phyloP scores from a whole-genome alignment of 2,888 invertebrate species.

The Ischnus inquisitorius region DNA sequence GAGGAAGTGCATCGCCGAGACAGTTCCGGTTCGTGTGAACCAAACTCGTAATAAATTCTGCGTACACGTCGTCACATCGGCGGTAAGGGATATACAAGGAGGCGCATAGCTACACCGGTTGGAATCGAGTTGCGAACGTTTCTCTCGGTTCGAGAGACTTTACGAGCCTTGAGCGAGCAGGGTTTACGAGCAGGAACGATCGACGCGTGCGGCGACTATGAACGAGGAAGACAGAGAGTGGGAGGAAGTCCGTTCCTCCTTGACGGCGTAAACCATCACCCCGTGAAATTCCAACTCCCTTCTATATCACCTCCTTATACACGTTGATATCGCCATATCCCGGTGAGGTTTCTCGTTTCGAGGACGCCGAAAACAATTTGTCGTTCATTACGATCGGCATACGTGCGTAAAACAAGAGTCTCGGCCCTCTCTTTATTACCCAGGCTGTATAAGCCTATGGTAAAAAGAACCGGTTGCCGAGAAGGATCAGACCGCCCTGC shows the following conservation, averaged over 20 bases:
- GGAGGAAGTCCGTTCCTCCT: constrained; percentile 28
- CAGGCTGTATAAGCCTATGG: constrained; percentile 12
- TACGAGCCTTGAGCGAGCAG: constrained; percentile 44
- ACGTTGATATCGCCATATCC: constrained; percentile 31
- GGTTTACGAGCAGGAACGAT: constrained; percentile 65
- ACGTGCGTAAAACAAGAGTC: constrained; percentile 33
- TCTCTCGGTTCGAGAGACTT: constrained; percentile 52
- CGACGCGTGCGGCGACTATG: constrained; percentile 38
- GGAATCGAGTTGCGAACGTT: constrained; percentile 43
- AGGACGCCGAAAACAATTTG: constrained; percentile 61
- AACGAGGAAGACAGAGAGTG: constrained; percentile 8
- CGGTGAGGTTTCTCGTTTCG: constrained; percentile 38
- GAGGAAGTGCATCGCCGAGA: constrained; percentile 19
- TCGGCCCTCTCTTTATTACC: neutral
- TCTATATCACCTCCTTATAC: constrained; percentile 36
- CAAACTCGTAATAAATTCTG: constrained; percentile 55
- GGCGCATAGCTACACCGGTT: constrained; percentile 12
- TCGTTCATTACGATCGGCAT: constrained; percentile 58
- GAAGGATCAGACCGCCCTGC: neutral
- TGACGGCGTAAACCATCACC: constrained; percentile 55
- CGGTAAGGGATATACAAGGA: neutral
- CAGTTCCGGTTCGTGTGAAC: constrained; percentile 24
- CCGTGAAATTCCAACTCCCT: constrained; percentile 60
- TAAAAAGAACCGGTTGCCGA: constrained; percentile 7
- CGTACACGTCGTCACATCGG: constrained; percentile 25